A percentile compares a stretch with the other conserved stretches of the same genome.
These are phyloP conservation scores for Xestia c-nigrum DNA, from an alignment of 2,888 invertebrate species.

Conservation along the genomic window DNA sequence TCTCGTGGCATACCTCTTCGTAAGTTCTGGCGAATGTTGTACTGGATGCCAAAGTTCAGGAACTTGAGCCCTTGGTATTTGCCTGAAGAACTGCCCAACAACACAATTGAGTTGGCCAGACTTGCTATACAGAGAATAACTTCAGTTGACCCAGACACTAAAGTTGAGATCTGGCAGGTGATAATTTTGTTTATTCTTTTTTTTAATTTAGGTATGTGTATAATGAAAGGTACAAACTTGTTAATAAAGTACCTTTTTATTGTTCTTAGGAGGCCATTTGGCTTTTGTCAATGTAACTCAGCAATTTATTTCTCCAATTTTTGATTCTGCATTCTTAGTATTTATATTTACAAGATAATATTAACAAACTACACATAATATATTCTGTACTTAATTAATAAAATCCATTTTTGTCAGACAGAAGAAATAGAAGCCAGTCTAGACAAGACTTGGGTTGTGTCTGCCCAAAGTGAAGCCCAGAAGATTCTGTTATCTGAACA, in stretches of 20 bases:
- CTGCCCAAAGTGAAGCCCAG: slow-evolving; percentile 95
- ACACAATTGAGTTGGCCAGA: slow-evolving; percentile 94
- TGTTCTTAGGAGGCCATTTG: background rate
- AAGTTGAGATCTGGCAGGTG: slow-evolving; percentile 92
- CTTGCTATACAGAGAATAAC: slow-evolving; percentile 96
- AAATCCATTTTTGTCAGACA: slow-evolving; percentile 87
- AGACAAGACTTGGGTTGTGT: slow-evolving; percentile 98
- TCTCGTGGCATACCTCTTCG: slow-evolving; percentile 93
- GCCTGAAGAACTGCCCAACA: slow-evolving; percentile 94
- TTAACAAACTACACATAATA: no score
- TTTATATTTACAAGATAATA: no score
- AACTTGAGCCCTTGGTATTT: slow-evolving; percentile 96
- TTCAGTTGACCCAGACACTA: slow-evolving; percentile 94
- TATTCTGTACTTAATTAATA: slow-evolving; percentile 3
- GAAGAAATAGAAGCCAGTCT: slow-evolving; percentile 93
- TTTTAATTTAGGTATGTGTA: background rate
- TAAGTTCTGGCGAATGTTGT: slow-evolving; percentile 95
- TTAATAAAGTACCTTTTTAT: background rate
- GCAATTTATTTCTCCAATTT: background rate
- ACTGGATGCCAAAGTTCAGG: slow-evolving; percentile 98
- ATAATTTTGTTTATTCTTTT: slow-evolving; percentile 49
- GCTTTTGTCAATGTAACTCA: background rate
- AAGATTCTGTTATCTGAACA: slow-evolving; percentile 92
- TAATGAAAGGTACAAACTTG: background rate
- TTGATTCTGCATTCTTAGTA: background rate